Base-by-base conservation (phyloP, 1,140 invertebrate species). In the Drosophila murphyi region DNA sequence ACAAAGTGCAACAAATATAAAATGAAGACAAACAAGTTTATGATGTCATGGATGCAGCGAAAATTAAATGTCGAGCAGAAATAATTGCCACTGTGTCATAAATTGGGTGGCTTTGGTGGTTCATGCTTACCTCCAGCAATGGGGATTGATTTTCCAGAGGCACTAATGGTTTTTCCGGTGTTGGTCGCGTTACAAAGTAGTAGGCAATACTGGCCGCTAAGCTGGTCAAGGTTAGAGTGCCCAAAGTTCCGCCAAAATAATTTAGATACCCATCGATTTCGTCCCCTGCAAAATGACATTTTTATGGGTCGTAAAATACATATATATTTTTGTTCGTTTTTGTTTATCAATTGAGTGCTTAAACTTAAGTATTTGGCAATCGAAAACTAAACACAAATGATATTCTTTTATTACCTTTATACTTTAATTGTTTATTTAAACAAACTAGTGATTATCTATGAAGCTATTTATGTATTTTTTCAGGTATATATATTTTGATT, bases 201-300 rank as follows among this genome's bases (percentile, higher is more conserved):
- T 95, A 96, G 37, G 95, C 95, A 3, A 95, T 94, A n/a, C 95
- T 95, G 4, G 95, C 95, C 8, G 96, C 96, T 45, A 96, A 94
- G 55, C 96, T 96, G 7, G 96, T 96, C 55, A 96, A 93, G 57
- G 96, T 95, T 71, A 96, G 89, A 32, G 95, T 96, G 34, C 96
- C 96, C 32, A 95, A 94, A 4, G 95, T 95, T 2, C 96, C 96
- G 6, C 96, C 96, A 56, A 96, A 94, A 93, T 96, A 96, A 86
- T 95, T 95, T 85, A 96, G 93, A 93, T 96, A 96, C 79, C 96
- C 95, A 89, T 96, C 96, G 90, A 96, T 94, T 88, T 95, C 95
- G 79, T 95, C 95, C 93, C 95, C 95, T 95, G 29, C 6, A 70
- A 78, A 45, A 70, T 48, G 20, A 28, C 45, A 62, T 43, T 43